Conservation (phyloP, 2,888 invertebrate species). For the Chymomyza procnemis region DNA sequence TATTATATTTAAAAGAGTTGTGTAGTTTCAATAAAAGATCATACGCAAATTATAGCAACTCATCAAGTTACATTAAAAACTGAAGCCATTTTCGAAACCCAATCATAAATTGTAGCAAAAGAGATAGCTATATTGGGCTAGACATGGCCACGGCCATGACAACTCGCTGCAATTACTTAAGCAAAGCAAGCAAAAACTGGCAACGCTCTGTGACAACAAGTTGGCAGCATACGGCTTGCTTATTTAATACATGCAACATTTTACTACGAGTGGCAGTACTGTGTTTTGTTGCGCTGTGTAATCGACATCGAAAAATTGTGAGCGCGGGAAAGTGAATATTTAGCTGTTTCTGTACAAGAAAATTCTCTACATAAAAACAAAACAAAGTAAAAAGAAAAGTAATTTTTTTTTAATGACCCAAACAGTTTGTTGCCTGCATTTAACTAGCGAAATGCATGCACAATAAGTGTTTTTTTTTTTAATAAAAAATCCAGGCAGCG, state of each 20-base stretch:
- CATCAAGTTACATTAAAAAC: too few species aligned
- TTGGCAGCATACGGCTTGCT: constrained; percentile 32
- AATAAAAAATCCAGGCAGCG: constrained; percentile 7
- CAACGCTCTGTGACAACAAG: constrained; percentile 9
- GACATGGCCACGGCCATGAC: too few species aligned
- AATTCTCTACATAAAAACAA: constrained; percentile 24
- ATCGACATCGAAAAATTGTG: constrained; percentile 48
- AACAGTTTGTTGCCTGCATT: neutral
- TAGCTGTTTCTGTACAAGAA: constrained; percentile 26
- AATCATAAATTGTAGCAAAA: too few species aligned
- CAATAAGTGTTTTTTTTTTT: neutral
- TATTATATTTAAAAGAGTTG: too few species aligned
- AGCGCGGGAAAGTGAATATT: constrained; percentile 58
- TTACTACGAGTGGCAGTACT: constrained; percentile 46
- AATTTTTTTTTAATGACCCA: neutral
- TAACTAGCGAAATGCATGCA: neutral
- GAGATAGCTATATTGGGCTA: too few species aligned
- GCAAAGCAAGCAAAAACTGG: too few species aligned
- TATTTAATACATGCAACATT: constrained; percentile 32
- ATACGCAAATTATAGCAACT: too few species aligned
- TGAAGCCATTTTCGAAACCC: too few species aligned
- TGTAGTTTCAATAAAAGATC: too few species aligned
- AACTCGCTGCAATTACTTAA: too few species aligned
- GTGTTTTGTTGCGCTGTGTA: constrained; percentile 28
- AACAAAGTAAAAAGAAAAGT: constrained; percentile 29